A percentile compares a stretch with the other conserved stretches of the same genome.
Evolutionary conservation across 1,140 invertebrate species (phyloP).

Genomic region (Monomorium pharaonis): DNA sequence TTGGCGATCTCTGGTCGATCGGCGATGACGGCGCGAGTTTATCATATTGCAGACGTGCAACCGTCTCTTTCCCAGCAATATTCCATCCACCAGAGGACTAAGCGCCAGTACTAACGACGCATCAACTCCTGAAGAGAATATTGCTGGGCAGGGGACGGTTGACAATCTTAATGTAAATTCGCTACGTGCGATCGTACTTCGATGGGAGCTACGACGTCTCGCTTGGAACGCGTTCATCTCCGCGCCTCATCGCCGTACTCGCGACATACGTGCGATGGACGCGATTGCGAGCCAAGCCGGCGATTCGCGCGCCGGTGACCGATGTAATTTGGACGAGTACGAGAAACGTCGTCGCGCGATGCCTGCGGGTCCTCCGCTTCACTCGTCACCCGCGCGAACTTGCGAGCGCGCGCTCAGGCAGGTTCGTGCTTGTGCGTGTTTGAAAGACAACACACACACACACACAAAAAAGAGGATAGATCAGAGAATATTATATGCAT

Average conservation of each 20-base stretch:
- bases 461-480: conserved; percentile 18
- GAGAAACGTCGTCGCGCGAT: background rate
- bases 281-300: background rate
- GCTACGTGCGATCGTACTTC: background rate
- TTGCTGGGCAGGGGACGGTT: too few species aligned
- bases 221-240: background rate
- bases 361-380: conserved; percentile 41
- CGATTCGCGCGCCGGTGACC: background rate
- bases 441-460: background rate
- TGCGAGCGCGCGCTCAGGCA: conserved; percentile 4
- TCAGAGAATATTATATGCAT: conserved; percentile 56
- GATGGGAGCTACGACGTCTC: background rate
- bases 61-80: too few species aligned
- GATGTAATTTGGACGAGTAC: background rate
- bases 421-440: background rate
- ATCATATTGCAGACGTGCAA: too few species aligned
- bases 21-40: background rate
- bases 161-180: background rate
- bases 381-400: background rate
- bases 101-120: too few species aligned
- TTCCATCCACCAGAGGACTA: too few species aligned
- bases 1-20: background rate
- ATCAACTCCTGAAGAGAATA: too few species aligned
- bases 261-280: background rate
- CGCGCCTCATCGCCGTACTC: background rate